Percentiles rank a stretch among this genome's conserved stretches.
These are phyloP conservation scores for Lophura swinhoii DNA, from an alignment of 2,797 vertebrate species.

Conservation along the genomic window DNA sequence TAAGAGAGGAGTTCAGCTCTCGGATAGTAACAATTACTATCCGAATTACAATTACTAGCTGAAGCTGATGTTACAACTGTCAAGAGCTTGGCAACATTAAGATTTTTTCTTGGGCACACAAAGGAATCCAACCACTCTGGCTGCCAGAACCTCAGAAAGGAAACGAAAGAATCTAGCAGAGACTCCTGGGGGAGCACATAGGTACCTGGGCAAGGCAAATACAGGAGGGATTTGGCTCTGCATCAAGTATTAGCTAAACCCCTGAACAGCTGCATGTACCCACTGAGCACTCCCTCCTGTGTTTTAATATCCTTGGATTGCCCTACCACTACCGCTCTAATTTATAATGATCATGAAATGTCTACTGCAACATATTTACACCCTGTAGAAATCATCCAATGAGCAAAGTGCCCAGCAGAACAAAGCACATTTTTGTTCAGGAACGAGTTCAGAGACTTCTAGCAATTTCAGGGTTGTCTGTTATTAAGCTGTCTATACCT, in stretches of 20 bases:
- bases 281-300: neutral
- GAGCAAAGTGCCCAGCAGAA: neutral
- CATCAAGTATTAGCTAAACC: neutral
- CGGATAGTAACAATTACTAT: neutral
- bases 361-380: neutral
- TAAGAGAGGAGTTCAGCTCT: slow-evolving; percentile 11
- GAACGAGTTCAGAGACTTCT: neutral
- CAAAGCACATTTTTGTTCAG: neutral
- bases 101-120: neutral
- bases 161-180: neutral
- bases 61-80: neutral
- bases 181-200: neutral
- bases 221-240: neutral
- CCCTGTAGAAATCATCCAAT: neutral
- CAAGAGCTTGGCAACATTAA: neutral
- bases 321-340: neutral
- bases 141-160: slow-evolving; percentile 6
- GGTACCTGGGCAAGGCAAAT: neutral
- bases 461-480: neutral
- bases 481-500: neutral
- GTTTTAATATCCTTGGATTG: neutral
- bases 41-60: neutral
- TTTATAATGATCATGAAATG: neutral
- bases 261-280: neutral
- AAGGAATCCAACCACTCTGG: neutral